Conservation (phyloP, 2,888 invertebrate genomes). For the Julus scandinavius region DNA sequence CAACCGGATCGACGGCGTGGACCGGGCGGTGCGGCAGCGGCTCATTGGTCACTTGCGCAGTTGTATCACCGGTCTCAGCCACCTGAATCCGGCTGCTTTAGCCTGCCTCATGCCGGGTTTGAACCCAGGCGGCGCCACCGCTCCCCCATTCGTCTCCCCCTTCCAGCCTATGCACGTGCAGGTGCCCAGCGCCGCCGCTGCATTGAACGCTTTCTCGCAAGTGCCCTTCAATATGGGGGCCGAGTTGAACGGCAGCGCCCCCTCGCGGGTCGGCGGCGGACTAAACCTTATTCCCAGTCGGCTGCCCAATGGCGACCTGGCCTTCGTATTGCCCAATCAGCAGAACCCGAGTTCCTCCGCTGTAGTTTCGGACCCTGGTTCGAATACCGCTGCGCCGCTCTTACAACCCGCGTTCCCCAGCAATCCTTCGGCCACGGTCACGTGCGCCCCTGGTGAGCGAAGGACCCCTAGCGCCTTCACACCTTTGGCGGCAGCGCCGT, state of each 20-base stretch:
- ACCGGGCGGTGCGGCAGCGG: slow-evolving; percentile 73
- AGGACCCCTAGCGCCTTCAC: slow-evolving; percentile 54
- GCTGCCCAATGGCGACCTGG: slow-evolving; percentile 66
- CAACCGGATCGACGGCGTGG: slow-evolving; percentile 74
- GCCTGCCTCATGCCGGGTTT: slow-evolving; percentile 54
- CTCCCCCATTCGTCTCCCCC: background rate
- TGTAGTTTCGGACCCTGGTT: background rate
- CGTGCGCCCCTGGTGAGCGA: slow-evolving; percentile 34
- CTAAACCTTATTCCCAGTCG: slow-evolving; percentile 64
- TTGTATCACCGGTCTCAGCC: slow-evolving; percentile 74
- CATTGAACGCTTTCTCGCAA: slow-evolving; percentile 37
- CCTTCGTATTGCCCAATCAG: slow-evolving; percentile 62
- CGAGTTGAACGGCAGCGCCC: background rate
- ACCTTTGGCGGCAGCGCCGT: background rate
- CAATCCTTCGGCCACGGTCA: slow-evolving; percentile 31
- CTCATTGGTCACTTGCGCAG: slow-evolving; percentile 74
- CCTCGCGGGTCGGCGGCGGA: slow-evolving; percentile 51
- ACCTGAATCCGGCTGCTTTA: slow-evolving; percentile 67
- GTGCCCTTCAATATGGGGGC: background rate
- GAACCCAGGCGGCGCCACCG: slow-evolving; percentile 17
- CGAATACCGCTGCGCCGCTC: background rate
- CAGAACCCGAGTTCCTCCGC: background rate
- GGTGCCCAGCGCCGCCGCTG: slow-evolving; percentile 7
- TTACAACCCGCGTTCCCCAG: slow-evolving; percentile 44
- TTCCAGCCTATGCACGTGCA: slow-evolving; percentile 1